Evolutionary conservation across 2,113 vertebrate genomes (phyloP).

Genomic region (Clarias gariepinus): DNA sequence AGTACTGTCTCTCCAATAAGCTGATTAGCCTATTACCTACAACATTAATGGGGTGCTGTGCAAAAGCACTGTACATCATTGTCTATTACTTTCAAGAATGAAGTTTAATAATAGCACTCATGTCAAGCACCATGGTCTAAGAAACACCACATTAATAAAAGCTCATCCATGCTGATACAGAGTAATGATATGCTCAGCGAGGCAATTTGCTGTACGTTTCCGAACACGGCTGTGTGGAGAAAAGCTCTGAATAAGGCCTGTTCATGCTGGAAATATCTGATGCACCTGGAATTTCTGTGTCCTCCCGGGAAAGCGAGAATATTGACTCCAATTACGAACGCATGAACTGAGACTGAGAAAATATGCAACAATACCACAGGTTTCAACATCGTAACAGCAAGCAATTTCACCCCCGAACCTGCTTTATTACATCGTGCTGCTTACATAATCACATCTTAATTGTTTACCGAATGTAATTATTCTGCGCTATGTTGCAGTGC

Average conservation of each 20-base stretch:
- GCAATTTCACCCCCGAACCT: not conserved
- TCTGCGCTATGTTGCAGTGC: not conserved
- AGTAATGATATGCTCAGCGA: not conserved
- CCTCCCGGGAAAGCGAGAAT: not conserved
- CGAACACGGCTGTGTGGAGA: not conserved
- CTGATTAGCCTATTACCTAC: not conserved
- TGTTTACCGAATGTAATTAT: conserved; percentile 21
- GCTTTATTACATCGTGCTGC: conserved; percentile 1
- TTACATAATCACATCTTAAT: conserved; percentile 19
- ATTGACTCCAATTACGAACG: not conserved
- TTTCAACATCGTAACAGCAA: not conserved
- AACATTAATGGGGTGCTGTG: not conserved
- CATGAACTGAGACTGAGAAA: not conserved
- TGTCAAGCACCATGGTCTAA: not conserved
- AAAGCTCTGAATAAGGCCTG: not conserved
- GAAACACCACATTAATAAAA: not conserved
- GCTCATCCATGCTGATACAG: not conserved
- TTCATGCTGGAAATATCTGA: not conserved
- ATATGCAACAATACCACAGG: not conserved
- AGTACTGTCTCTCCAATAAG: not conserved
- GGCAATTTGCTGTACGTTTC: not conserved
- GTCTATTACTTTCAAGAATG: not conserved
- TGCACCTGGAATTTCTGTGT: not conserved
- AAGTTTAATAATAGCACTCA: not conserved
- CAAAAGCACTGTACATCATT: not conserved